Base-by-base conservation (phyloP, 2,888 invertebrate genomes). In the Cantharis flavilabris region DNA sequence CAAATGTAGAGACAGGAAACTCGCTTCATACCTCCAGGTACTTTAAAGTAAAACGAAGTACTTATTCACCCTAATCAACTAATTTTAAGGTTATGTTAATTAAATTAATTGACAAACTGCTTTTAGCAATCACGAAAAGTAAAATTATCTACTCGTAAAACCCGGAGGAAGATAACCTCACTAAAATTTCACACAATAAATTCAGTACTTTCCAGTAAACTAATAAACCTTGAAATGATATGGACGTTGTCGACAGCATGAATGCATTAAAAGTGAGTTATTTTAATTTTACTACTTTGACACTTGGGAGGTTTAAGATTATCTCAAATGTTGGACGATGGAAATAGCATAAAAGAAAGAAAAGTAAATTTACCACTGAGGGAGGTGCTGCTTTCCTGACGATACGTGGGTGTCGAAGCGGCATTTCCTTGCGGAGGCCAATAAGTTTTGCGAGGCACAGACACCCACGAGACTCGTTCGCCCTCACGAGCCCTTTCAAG, bases 371-470 rank as follows among this genome's bases (percentile, higher is more conserved):
- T 89, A 94, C 94, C 95, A 89, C 95, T 95, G 88, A 96, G 93
- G 83, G 95, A 94, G 85, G 94, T 93, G 84, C 94, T 94, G 88
- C 94, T 94, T 88, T 94, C 94, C 87, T 93, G 93, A 84, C 93
- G 88, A 84, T 90, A 91, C 33, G 88, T 86, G 70, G 88, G 86
- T 89, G 92, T 89, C 88, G 89, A 90, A 73, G 91, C 89, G 80
- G 93, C 92, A 82, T 93, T 92, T 83, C 91, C 93, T 83, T 93
- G 94, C 83, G 95, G 93, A 83, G 95, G 94, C 93, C 96, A 96
- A 89, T 95, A 96, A 77, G 95, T 94, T 90, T 96, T 96, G 85
- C 95, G 93, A 80, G 95, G 95, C 84, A 96, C 96, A 80, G 96
- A 96, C 85, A 96, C 95, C 97, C 97, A 97, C 72, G 95, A 95